Evolutionary conservation across 1,140 invertebrate genomes (phyloP).

Genomic region (Zaprionus capensis): DNA sequence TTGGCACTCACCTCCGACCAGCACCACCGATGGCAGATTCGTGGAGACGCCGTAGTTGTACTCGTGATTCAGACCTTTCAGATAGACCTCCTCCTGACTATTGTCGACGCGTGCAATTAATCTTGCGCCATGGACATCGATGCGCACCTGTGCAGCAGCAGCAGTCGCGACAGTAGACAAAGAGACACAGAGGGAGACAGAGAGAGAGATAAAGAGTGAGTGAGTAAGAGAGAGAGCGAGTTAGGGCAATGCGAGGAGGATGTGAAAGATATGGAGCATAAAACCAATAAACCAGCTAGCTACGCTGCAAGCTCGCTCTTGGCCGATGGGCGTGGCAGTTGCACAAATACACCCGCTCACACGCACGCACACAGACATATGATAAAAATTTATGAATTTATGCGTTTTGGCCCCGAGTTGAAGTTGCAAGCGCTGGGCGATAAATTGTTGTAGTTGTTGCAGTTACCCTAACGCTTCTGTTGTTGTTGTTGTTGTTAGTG

Average conservation of each 20-base stretch:
- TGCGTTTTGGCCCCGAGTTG: constrained; percentile 75
- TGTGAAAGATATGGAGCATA: constrained; percentile 61
- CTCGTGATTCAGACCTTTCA: constrained; percentile 91
- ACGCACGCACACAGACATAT: constrained; percentile 63
- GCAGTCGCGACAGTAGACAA: not conserved
- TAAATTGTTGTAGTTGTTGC: constrained; percentile 61
- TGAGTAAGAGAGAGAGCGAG: not conserved
- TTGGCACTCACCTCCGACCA: constrained; percentile 91
- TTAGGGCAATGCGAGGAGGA: constrained; percentile 9
- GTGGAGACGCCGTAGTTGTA: constrained; percentile 93
- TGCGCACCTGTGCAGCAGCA: constrained; percentile 86
- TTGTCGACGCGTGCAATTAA: constrained; percentile 94
- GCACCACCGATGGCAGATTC: constrained; percentile 93
- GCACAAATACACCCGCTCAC: constrained; percentile 18
- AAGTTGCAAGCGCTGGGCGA: constrained; percentile 72
- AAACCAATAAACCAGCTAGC: constrained; percentile 78
- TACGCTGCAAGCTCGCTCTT: not conserved
- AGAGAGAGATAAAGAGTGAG: constrained; percentile 27
- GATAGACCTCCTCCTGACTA: constrained; percentile 90
- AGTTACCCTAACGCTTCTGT: constrained; percentile 10
- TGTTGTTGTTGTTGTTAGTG: constrained; percentile 34
- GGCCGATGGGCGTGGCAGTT: constrained; percentile 43
- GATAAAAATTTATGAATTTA: constrained; percentile 83
- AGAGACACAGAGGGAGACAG: constrained; percentile 24
- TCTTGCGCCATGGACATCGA: constrained; percentile 92